Conservation (phyloP, 2,888 invertebrate species). For the Byasa hedistus region DNA sequence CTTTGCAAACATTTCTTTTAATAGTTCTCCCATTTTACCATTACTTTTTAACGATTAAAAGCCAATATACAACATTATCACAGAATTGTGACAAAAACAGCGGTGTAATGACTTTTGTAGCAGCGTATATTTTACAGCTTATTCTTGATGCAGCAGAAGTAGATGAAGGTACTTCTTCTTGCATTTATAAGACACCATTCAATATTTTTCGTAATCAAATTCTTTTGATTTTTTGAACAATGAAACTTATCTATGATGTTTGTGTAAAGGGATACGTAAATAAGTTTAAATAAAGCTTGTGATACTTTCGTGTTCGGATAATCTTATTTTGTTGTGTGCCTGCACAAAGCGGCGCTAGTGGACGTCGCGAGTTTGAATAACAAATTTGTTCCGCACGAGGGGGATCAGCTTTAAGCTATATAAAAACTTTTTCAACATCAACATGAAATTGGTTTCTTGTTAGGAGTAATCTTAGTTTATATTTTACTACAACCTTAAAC, state of each 20-base stretch:
- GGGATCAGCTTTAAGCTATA: constrained; percentile 2
- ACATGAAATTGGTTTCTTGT: constrained; percentile 2
- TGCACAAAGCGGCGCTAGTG: constrained; percentile 13
- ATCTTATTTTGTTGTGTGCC: constrained; percentile 9
- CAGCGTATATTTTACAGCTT: too few species aligned
- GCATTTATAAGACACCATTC: neutral
- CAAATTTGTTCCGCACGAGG: constrained; percentile 15
- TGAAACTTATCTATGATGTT: neutral
- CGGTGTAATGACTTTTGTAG: too few species aligned
- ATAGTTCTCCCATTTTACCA: too few species aligned
- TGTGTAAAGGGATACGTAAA: neutral
- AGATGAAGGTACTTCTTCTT: too few species aligned
- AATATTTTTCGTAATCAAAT: neutral
- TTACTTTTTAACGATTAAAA: too few species aligned
- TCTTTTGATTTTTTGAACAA: neutral
- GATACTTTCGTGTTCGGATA: constrained; percentile 3
- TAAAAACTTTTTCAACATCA: constrained; percentile 5
- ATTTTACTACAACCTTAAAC: neutral
- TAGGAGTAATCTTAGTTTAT: neutral
- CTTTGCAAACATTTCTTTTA: neutral
- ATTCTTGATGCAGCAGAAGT: too few species aligned
- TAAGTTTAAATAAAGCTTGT: neutral
- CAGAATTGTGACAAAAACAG: neutral
- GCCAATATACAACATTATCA: too few species aligned
- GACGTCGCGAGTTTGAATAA: constrained; percentile 20